Evolutionary conservation across 2,113 vertebrate genomes (phyloP), one percentile per base, ranked within the genome.

Genomic region (Sander lucioperca): DNA sequence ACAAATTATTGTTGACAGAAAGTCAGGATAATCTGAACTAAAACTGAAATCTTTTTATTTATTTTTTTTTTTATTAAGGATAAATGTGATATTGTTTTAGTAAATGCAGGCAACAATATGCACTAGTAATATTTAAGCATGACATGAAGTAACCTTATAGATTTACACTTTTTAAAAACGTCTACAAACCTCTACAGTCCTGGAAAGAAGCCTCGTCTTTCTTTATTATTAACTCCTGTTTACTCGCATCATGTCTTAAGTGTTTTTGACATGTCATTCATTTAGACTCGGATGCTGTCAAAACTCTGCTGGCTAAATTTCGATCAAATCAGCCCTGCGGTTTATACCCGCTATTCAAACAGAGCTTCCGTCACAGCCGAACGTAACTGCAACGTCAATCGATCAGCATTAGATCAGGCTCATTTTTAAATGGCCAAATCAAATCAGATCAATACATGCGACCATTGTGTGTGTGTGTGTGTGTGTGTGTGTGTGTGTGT

Each of bases 211-310:
- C 6, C 51, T 57, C 1, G 2, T 39, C 13, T 21, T 33, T 69
- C 33, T 65, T 70, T 53, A 39, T 0, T 59, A n/a, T 48, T 16
- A 51, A 61, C 39, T 16, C 6, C 21, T 33, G 50, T 81, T 85
- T 71, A 59, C 62, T 56, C 0, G 2, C 5, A 12, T 83, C 68
- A 23, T 6, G 21, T 51, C 15, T 43, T 84, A 30, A 84, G 66
- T 79, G 80, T 74, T 81, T 85, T n/a, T 86, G 79, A 86, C 73
- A 21, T 13, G 14, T 8, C 30, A 25, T 86, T 87, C 81, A 71
- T 86, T 80, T 61, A 79, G 78, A 67, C 53, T n/a, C 4, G 25
- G 70, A 47, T 33, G 56, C 75, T 74, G 85, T 86, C 81, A 79
- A 53, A 80, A 54, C 33, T 65, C 30, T 18, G 76, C 36, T 4